Base-by-base conservation (phyloP, 2,113 vertebrate genomes). In the Ranitomeya variabilis region DNA sequence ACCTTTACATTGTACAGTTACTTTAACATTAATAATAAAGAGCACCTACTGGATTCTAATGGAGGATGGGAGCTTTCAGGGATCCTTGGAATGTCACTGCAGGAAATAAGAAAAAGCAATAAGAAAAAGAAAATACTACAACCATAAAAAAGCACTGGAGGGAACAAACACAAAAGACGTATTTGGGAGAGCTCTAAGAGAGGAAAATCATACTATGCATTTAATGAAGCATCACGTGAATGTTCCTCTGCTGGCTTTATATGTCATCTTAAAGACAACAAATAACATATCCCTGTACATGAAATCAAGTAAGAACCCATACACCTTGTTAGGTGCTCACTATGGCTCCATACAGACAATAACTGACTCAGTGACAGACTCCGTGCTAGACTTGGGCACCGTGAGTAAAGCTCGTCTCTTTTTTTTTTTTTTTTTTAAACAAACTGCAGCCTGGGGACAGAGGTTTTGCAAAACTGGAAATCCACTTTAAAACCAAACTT, bases 51-150 rank as follows among this genome's bases (percentile, higher is more conserved):
- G 71, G 98, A 99, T 91, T 99, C 98, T 93, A 99, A 92, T 9
- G 98, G 98, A 93, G 98, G 98, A 87, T 99, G 98, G 83, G 98
- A 97, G 84, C 96, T 98, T 93, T 98, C 97, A 0, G 98, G 98
- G 93, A 99, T 98, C 95, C 98, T 94, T 90, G 97, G 98, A 93
- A 96, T 98, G 92, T 98, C 98, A 94, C 98, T 99, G 37, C 37
- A 45, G 94, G 16, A 23, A 78, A 14, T 84, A 26, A 62, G 80
- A 92, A 78, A 13, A 0, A 84, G 23, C 3, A 52, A 83, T 7
- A 62, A 60, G 67, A 52, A 2, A 14, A 57, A 59, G 8, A 71
- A 54, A 83, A 57, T 51, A 77, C 51, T 21, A 77, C 45, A 10
- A 77, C 4, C 52, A 80, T 7, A 14, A 55, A 12, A 55, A 11